These are phyloP conservation scores for Microcebus ravelobensis DNA, from an alignment of 2,113 vertebrate genomes.

Conservation along the genomic window DNA sequence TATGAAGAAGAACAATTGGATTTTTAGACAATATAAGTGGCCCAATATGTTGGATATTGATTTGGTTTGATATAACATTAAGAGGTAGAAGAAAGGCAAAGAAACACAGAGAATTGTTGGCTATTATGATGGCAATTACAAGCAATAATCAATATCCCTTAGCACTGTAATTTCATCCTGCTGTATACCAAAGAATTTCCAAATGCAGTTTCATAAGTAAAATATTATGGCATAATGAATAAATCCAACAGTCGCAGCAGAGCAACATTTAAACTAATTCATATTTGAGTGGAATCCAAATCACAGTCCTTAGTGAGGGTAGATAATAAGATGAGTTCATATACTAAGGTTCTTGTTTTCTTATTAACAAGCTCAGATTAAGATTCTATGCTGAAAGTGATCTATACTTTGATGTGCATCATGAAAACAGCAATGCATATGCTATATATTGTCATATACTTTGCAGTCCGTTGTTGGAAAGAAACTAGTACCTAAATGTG, in stretches of 20 bases:
- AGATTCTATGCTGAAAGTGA: constrained; percentile 54
- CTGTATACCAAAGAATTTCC: constrained; percentile 67
- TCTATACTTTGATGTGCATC: constrained; percentile 47
- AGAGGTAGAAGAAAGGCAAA: constrained; percentile 75
- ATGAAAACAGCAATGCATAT: constrained; percentile 70
- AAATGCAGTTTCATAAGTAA: constrained; percentile 72
- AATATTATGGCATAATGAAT: constrained; percentile 64
- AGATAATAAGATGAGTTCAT: constrained; percentile 65
- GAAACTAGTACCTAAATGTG: constrained; percentile 69
- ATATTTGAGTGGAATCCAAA: constrained; percentile 66
- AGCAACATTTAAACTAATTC: constrained; percentile 69
- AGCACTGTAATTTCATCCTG: constrained; percentile 79
- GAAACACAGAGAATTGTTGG: constrained; percentile 73
- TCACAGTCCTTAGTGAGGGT: constrained; percentile 46
- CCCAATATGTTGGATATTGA: constrained; percentile 78
- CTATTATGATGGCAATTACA: constrained; percentile 78
- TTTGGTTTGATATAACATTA: constrained; percentile 71
- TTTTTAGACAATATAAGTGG: constrained; percentile 72
- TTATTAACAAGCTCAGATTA: constrained; percentile 69
- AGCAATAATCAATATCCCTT: constrained; percentile 80
- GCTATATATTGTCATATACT: constrained; percentile 51
- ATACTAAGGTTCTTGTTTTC: constrained; percentile 48
- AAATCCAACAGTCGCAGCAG: constrained; percentile 59
- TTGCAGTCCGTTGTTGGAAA: constrained; percentile 65
- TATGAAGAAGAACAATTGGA: constrained; percentile 68